Conservation (phyloP, 2,888 invertebrate genomes). For the Pemphredon lugubris region DNA sequence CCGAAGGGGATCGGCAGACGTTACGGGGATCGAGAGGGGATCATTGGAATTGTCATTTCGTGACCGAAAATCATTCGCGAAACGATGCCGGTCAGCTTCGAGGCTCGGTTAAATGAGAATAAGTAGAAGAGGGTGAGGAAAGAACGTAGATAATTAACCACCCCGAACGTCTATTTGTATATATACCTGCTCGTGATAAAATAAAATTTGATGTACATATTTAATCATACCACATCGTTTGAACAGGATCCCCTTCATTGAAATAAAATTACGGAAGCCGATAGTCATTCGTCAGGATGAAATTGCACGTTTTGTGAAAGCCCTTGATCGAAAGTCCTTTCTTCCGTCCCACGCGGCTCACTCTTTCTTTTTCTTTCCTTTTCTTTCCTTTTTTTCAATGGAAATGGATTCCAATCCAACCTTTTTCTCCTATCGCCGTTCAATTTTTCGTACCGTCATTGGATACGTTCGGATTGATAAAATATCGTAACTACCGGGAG, state of each 20-base stretch:
- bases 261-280: constrained; percentile 48
- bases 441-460: background rate
- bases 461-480: background rate
- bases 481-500: no score
- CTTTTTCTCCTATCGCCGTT: no score
- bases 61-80: constrained; percentile 2
- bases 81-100: constrained; percentile 40
- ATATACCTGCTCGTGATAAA: constrained; percentile 78
- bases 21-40: background rate
- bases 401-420: background rate
- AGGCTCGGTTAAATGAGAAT: constrained; percentile 48
- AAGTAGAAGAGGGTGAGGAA: constrained; percentile 54
- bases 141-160: constrained; percentile 62
- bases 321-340: constrained; percentile 23
- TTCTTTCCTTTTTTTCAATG: background rate
- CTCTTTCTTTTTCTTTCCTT: no score
- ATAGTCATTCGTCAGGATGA: constrained; percentile 18
- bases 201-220: constrained; percentile 81
- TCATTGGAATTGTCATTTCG: background rate
- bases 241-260: constrained; percentile 40
- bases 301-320: constrained; percentile 28
- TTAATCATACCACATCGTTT: constrained; percentile 67
- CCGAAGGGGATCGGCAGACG: constrained; percentile 33
- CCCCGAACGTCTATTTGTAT: constrained; percentile 78
- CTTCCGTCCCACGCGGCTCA: background rate